Conservation (phyloP, 2,797 vertebrate species). For the Falco naumanni region DNA sequence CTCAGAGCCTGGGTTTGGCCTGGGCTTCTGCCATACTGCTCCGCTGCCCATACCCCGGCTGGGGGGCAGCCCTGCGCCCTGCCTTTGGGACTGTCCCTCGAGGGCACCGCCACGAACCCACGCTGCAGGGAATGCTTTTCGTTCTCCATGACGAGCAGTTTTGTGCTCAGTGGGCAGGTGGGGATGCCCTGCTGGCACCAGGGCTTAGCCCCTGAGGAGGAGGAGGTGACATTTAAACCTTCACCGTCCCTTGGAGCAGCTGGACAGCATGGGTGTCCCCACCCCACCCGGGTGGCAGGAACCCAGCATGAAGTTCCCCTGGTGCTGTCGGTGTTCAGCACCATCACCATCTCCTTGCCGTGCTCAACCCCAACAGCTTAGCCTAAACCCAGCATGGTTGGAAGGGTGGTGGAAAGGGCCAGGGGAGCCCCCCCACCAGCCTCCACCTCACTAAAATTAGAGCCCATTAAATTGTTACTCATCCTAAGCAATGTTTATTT, state of each 20-base stretch:
- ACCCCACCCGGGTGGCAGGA: neutral
- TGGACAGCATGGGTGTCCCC: neutral
- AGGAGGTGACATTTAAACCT: neutral
- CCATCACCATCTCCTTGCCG: rapidly evolving
- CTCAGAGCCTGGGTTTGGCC: neutral
- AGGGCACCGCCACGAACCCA: neutral
- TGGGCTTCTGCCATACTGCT: neutral
- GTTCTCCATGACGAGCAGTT: neutral
- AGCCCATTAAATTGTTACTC: neutral
- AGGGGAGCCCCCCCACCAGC: rapidly evolving
- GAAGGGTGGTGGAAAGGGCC: neutral
- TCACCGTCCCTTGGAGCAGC: rapidly evolving
- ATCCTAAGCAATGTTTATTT: neutral
- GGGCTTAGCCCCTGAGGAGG: rapidly evolving
- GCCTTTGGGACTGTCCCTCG: rapidly evolving
- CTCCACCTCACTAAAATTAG: neutral
- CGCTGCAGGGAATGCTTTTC: neutral
- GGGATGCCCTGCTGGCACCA: neutral
- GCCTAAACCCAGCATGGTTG: rapidly evolving
- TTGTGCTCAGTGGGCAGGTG: neutral
- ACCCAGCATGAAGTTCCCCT: rapidly evolving
- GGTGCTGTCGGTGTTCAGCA: rapidly evolving
- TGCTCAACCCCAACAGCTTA: rapidly evolving
- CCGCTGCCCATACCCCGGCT: neutral
- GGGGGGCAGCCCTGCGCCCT: neutral